Conservation (phyloP, 2,888 invertebrate genomes). For the Melieria crassipennis region DNA sequence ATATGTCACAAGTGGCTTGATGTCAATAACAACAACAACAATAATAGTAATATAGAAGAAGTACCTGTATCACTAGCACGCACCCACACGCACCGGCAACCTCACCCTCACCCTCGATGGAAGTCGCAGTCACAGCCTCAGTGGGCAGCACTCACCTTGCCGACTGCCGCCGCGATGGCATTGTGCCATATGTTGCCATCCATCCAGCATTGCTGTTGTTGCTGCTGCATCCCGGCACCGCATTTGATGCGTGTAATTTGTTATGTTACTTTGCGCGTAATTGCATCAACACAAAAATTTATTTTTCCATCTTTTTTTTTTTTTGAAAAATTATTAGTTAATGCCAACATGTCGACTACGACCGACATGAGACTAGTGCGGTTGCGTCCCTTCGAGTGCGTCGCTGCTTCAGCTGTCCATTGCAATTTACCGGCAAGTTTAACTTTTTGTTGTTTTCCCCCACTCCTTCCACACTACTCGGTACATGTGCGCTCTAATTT, state of each 20-base stretch:
- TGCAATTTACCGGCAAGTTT: constrained; percentile 20
- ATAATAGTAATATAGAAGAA: no score
- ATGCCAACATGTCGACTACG: constrained; percentile 13
- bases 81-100: no score
- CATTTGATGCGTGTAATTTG: constrained; percentile 32
- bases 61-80: no score
- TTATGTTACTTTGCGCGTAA: constrained; percentile 24
- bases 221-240: no score
- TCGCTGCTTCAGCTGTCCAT: constrained; percentile 21
- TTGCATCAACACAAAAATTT: constrained; percentile 30
- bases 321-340: constrained; percentile 25
- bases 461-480: background rate
- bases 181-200: no score
- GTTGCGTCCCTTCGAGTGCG: background rate
- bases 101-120: no score
- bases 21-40: no score
- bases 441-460: constrained; percentile 15
- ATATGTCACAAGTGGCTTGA: no score
- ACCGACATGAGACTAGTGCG: constrained; percentile 1
- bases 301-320: constrained; percentile 25
- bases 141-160: no score
- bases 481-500: constrained; percentile 28
- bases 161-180: no score
- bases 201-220: no score
- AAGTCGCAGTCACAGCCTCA: no score